Conservation (phyloP, 2,797 vertebrate genomes). For the Carapus acus region DNA sequence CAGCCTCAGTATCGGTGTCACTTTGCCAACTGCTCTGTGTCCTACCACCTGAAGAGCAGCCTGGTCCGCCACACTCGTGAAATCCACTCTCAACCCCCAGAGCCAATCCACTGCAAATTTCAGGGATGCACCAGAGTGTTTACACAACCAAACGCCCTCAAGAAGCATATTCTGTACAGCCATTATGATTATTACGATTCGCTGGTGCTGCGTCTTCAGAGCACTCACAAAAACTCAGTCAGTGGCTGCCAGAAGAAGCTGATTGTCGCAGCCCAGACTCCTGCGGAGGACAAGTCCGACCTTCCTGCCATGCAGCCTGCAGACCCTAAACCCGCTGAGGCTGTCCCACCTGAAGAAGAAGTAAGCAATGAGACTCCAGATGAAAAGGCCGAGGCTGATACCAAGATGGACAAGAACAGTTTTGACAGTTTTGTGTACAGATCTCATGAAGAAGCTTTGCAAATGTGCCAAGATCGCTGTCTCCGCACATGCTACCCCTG, state of each 20-base stretch:
- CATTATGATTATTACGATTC: constrained; percentile 84
- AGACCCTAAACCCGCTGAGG: constrained; percentile 31
- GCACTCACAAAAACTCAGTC: constrained; percentile 80
- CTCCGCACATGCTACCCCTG: constrained; percentile 84
- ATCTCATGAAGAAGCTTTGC: constrained; percentile 89
- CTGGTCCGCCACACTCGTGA: constrained; percentile 82
- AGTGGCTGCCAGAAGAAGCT: constrained; percentile 78
- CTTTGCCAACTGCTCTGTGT: constrained; percentile 79
- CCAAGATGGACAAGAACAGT: not conserved
- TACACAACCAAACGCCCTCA: constrained; percentile 78
- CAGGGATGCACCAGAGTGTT: constrained; percentile 86
- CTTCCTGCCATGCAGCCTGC: constrained; percentile 36
- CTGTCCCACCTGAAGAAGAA: constrained; percentile 21
- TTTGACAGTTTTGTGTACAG: constrained; percentile 58
- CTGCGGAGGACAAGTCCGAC: constrained; percentile 47
- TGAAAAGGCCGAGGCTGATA: constrained; percentile 13
- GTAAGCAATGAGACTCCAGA: constrained; percentile 1
- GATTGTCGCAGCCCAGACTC: constrained; percentile 66
- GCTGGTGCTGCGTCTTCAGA: constrained; percentile 80
- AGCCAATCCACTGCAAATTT: constrained; percentile 79
- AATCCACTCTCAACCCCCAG: constrained; percentile 47
- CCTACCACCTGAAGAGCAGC: constrained; percentile 88
- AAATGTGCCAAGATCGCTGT: constrained; percentile 90
- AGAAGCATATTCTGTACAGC: constrained; percentile 82
- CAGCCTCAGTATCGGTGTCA: constrained; percentile 83